A percentile compares a stretch with the other conserved stretches of the same genome.
Evolutionary conservation across 2,888 invertebrate species (phyloP).

Genomic region (Mechanitis mazaeus): DNA sequence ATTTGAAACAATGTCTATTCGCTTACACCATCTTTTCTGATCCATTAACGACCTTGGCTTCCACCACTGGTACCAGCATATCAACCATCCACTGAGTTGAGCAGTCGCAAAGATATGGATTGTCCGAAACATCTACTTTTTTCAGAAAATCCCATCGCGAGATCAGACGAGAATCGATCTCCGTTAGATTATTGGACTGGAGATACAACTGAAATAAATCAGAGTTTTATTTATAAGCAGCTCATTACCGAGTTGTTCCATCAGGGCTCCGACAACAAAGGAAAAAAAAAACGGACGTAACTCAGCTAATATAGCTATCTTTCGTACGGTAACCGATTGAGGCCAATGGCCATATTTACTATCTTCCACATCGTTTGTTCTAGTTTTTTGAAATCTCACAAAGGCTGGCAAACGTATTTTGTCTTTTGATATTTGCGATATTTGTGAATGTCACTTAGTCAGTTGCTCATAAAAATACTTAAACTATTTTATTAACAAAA

Average conservation of each 20-base stretch:
- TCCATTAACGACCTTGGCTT: constrained; percentile 53
- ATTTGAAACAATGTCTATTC: background rate
- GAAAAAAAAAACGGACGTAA: too few relatives aligned
- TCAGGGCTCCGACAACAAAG: too few relatives aligned
- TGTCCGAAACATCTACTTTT: constrained; percentile 81
- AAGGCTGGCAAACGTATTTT: too few relatives aligned
- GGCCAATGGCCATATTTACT: too few relatives aligned
- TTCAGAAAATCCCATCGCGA: constrained; percentile 83
- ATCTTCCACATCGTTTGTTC: too few relatives aligned
- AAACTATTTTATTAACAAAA: background rate
- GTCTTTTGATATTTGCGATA: too few relatives aligned
- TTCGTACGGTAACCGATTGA: too few relatives aligned
- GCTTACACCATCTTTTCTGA: constrained; percentile 70
- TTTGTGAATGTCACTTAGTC: too few relatives aligned
- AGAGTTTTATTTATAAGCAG: too few relatives aligned
- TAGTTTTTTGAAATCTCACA: too few relatives aligned
- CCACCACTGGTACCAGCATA: constrained; percentile 75
- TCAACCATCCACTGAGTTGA: constrained; percentile 86
- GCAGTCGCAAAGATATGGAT: constrained; percentile 88
- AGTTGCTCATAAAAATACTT: too few relatives aligned
- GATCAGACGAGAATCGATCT: constrained; percentile 79
- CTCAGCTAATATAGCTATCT: too few relatives aligned
- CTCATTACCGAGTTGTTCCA: background rate
- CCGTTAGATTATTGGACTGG: constrained; percentile 82
- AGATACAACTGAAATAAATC: constrained; percentile 79